Conservation (phyloP, 2,888 invertebrate species). For the Tipula confusa region DNA sequence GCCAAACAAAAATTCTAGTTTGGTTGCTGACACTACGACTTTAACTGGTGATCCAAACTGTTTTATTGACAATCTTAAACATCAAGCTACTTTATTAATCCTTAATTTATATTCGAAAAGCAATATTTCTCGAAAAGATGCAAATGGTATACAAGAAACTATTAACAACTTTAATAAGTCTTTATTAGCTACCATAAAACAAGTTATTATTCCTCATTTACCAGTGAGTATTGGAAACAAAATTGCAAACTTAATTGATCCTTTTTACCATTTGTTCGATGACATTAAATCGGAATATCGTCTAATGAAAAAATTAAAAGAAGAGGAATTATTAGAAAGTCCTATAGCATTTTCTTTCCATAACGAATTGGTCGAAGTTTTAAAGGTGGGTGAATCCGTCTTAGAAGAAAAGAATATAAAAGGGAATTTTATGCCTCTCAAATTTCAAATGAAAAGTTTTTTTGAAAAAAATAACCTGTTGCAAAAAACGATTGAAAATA, state of each 20-base stretch:
- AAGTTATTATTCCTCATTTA: neutral
- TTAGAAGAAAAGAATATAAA: neutral
- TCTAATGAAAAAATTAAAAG: neutral
- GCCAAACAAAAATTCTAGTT: neutral
- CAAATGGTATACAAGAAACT: neutral
- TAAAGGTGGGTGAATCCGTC: neutral
- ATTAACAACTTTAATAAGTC: neutral
- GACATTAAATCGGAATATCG: neutral
- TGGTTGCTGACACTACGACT: neutral
- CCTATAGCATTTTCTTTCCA: neutral
- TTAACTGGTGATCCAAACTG: neutral
- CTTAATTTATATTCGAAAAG: neutral
- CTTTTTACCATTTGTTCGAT: neutral
- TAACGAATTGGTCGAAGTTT: neutral
- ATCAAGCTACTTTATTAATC: neutral
- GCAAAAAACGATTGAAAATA: neutral
- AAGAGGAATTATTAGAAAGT: neutral
- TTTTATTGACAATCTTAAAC: neutral
- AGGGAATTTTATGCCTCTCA: neutral
- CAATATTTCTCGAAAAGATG: neutral
- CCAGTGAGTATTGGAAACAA: neutral
- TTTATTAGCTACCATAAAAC: neutral
- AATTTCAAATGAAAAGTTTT: neutral
- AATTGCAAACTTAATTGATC: neutral
- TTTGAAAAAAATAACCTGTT: neutral